phyloP scores from a whole-genome alignment of 1,140 invertebrate species.

The Lethrus apterus region DNA sequence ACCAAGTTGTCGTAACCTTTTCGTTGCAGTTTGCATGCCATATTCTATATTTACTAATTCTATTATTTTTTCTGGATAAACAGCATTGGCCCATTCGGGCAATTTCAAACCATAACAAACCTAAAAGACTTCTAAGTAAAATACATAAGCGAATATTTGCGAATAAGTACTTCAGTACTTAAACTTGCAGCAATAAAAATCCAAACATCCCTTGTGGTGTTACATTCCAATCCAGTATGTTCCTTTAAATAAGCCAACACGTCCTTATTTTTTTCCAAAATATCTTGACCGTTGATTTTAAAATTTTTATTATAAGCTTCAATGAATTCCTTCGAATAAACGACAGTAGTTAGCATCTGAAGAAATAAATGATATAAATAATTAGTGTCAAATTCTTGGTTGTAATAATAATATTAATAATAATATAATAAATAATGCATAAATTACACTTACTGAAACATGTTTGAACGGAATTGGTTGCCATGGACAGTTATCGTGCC shows the following conservation, averaged over 20 bases:
- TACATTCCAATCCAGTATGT: neutral
- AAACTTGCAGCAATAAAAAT: constrained; percentile 1
- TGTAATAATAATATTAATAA: neutral
- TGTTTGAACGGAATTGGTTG: constrained; percentile 34
- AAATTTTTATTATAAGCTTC: neutral
- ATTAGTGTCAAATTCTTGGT: neutral
- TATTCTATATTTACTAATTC: constrained; percentile 40
- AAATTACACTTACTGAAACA: neutral
- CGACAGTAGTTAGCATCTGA: neutral
- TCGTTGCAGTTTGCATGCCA: constrained; percentile 20
- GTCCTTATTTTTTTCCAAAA: neutral
- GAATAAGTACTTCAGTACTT: constrained; percentile 3
- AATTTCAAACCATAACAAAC: constrained; percentile 5
- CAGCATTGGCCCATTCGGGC: constrained; percentile 20
- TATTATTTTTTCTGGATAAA: constrained; percentile 42
- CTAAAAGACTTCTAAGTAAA: constrained; percentile 13
- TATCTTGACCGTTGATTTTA: neutral
- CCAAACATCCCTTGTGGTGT: constrained; percentile 5
- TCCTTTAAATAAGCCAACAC: constrained; percentile 1
- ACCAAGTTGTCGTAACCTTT: constrained; percentile 19
- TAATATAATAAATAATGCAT: neutral
- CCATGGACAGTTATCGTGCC: constrained; percentile 36
- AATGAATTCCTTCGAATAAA: neutral
- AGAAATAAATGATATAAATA: neutral
- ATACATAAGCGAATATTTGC: neutral